These are phyloP conservation scores for Geotrupes spiniger DNA, from an alignment of 2,888 invertebrate genomes.

Conservation along the genomic window DNA sequence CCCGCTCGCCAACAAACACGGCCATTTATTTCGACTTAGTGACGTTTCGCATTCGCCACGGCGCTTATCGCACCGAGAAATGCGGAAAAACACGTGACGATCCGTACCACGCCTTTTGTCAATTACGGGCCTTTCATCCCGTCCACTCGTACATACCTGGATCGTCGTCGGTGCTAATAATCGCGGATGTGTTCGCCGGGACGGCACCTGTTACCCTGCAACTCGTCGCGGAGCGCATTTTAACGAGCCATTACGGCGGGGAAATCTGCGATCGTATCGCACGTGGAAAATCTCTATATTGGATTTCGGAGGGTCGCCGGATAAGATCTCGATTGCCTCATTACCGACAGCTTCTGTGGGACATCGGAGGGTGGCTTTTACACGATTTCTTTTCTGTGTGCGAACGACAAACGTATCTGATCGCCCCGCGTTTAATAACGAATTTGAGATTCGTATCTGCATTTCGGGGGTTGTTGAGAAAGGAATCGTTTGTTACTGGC, in stretches of 20 bases:
- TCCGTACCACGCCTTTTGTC: conserved; percentile 39
- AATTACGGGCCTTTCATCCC: conserved; percentile 40
- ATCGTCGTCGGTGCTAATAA: too few relatives aligned
- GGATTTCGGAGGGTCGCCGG: neutral
- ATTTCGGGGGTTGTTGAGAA: conserved; percentile 15
- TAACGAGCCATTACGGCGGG: too few relatives aligned
- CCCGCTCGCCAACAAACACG: conserved; percentile 40
- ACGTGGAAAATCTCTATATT: too few relatives aligned
- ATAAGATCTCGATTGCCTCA: conserved; percentile 6
- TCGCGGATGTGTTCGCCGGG: too few relatives aligned
- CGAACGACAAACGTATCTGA: too few relatives aligned
- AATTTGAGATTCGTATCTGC: conserved; percentile 10
- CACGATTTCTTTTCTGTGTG: too few relatives aligned
- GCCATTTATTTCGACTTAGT: conserved; percentile 51
- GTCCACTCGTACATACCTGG: conserved; percentile 1
- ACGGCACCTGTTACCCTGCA: too few relatives aligned
- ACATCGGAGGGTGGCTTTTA: neutral
- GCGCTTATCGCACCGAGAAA: conserved; percentile 43
- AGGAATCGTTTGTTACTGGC: conserved; percentile 15
- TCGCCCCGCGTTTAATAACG: too few relatives aligned
- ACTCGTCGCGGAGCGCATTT: too few relatives aligned
- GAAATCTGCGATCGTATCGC: too few relatives aligned
- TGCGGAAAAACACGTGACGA: conserved; percentile 40
- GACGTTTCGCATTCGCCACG: conserved; percentile 51
- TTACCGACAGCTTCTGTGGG: conserved; percentile 5